A percentile compares a stretch with the other conserved stretches of the same genome.
Evolutionary conservation across 2,797 vertebrate genomes (phyloP).

Genomic region (Phylloscopus collybita): DNA sequence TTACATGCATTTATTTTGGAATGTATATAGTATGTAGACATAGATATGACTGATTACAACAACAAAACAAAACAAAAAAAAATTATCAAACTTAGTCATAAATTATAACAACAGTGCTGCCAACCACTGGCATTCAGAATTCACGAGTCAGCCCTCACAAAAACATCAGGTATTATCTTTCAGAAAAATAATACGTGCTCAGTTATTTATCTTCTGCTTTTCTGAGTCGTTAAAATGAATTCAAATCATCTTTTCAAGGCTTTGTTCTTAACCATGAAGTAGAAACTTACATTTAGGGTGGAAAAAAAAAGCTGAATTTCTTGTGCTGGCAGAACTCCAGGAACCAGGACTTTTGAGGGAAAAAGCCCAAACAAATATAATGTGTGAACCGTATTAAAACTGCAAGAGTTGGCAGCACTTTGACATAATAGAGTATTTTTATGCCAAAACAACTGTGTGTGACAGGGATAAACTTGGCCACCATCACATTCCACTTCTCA

Average conservation of each 20-base stretch:
- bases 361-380: slow-evolving; percentile 30
- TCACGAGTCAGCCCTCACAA: not conserved
- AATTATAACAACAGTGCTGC: slow-evolving; percentile 2
- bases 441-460: slow-evolving; percentile 39
- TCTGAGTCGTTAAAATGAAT: not conserved
- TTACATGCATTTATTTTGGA: not conserved
- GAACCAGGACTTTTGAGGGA: not conserved
- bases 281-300: not conserved
- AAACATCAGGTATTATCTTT: not conserved
- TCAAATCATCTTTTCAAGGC: slow-evolving; percentile 8
- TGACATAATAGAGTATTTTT: slow-evolving; percentile 21
- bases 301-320: not conserved
- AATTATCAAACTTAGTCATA: not conserved
- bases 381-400: not conserved
- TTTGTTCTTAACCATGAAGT: slow-evolving; percentile 31
- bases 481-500: not conserved
- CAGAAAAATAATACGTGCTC: not conserved
- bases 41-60: not conserved
- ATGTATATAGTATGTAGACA: not conserved
- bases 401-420: not conserved
- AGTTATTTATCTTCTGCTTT: slow-evolving; percentile 36
- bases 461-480: slow-evolving; percentile 19
- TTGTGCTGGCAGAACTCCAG: not conserved
- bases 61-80: not conserved
- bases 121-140: not conserved